These are phyloP conservation scores for Platynereis dumerilii DNA, from an alignment of 2,888 invertebrate species.

Conservation along the genomic window DNA sequence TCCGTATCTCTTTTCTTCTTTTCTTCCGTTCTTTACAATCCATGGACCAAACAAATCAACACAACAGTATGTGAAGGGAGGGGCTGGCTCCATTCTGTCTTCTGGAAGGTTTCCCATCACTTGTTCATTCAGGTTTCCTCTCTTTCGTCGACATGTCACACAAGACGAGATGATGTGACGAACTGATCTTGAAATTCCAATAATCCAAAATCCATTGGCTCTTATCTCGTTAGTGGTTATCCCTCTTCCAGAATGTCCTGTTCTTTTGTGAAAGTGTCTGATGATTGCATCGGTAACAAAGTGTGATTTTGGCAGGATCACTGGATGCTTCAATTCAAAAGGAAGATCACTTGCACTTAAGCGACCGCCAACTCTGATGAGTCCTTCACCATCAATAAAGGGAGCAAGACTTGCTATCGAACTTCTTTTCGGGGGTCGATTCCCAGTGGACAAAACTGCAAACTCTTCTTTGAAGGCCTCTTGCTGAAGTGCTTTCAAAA, in stretches of 20 bases:
- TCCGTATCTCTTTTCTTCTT: slow-evolving; percentile 41
- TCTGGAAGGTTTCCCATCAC: slow-evolving; percentile 37
- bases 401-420: too few relatives aligned
- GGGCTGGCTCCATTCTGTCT: slow-evolving; percentile 36
- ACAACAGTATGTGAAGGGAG: slow-evolving; percentile 41
- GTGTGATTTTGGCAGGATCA: slow-evolving; percentile 20
- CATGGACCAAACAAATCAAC: slow-evolving; percentile 46
- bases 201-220: slow-evolving; percentile 33
- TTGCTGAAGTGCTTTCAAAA: slow-evolving; percentile 12
- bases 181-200: slow-evolving; percentile 15
- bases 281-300: slow-evolving; percentile 27
- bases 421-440: too few relatives aligned
- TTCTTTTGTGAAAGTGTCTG: slow-evolving; percentile 35
- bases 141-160: slow-evolving; percentile 21
- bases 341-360: slow-evolving; percentile 5
- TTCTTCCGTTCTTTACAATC: slow-evolving; percentile 39
- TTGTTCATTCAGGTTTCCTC: slow-evolving; percentile 17
- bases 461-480: slow-evolving; percentile 17
- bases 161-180: slow-evolving; percentile 18
- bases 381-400: slow-evolving; percentile 29
- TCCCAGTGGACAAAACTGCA: background rate
- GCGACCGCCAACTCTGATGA: slow-evolving; percentile 31
- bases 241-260: slow-evolving; percentile 36
- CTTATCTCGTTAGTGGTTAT: slow-evolving; percentile 38
- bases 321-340: slow-evolving; percentile 22